Evolutionary conservation across 2,797 vertebrate genomes (phyloP).

Genomic region (Oceanodroma leucorhoa): DNA sequence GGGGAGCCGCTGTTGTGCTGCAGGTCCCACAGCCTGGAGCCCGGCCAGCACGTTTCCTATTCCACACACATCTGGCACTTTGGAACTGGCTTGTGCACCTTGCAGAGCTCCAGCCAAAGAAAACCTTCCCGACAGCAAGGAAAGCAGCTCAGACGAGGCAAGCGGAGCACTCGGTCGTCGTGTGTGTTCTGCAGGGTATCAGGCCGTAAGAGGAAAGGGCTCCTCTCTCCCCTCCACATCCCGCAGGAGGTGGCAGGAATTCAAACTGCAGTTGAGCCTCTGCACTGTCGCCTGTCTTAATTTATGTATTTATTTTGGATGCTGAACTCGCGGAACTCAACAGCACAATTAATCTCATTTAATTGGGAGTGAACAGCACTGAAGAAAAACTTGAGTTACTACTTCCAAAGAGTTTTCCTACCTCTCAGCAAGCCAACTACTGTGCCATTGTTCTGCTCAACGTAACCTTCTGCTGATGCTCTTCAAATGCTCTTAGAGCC

Average conservation of each 20-base stretch:
- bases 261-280: conserved; percentile 9
- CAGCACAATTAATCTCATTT: conserved; percentile 58
- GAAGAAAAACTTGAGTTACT: conserved; percentile 38
- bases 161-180: fast-evolving
- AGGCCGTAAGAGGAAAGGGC: background rate
- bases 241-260: conserved; percentile 17
- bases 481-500: conserved; percentile 13
- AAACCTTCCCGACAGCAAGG: conserved; percentile 38
- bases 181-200: conserved; percentile 2
- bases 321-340: conserved; percentile 16
- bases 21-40: conserved; percentile 58
- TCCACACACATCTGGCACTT: conserved; percentile 58
- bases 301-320: conserved; percentile 70
- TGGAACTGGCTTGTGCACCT: conserved; percentile 52
- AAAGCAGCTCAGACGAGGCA: background rate
- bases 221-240: background rate
- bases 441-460: conserved; percentile 35
- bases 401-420: conserved; percentile 47
- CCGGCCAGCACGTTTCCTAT: conserved; percentile 33
- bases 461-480: conserved; percentile 38
- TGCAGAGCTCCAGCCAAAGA: conserved; percentile 54
- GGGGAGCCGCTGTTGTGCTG: conserved; percentile 31
- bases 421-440: conserved; percentile 47
- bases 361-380: background rate
- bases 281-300: conserved; percentile 22